A percentile compares a stretch with the other conserved stretches of the same genome.
Conservation (phyloP, 1,140 invertebrate genomes). For the Arctopsyche grandis region DNA sequence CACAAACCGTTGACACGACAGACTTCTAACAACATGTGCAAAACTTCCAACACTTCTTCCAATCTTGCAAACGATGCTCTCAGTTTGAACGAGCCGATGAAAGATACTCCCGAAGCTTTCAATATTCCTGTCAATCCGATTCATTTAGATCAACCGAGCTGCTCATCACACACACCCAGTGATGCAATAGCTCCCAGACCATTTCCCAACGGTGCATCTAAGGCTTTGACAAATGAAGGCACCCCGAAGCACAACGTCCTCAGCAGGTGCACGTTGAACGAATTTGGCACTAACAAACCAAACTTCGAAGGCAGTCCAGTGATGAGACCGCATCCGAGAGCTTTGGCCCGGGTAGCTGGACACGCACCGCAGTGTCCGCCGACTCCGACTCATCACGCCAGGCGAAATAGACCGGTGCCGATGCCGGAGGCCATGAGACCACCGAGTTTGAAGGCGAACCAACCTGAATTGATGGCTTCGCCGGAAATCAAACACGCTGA, state of each 20-base stretch:
- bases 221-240: constrained; percentile 54
- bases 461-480: constrained; percentile 59
- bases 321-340: constrained; percentile 67
- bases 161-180: constrained; percentile 25
- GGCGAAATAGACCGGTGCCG: constrained; percentile 67
- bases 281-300: constrained; percentile 37
- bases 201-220: no score
- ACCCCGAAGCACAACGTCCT: constrained; percentile 57
- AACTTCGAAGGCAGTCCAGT: constrained; percentile 60
- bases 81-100: constrained; percentile 31
- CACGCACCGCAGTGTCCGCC: constrained; percentile 73
- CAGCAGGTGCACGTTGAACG: constrained; percentile 49
- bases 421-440: constrained; percentile 61
- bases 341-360: constrained; percentile 68
- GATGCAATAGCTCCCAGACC: no score
- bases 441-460: constrained; percentile 65
- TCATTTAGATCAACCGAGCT: constrained; percentile 42
- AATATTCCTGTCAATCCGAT: constrained; percentile 28
- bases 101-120: constrained; percentile 11
- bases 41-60: constrained; percentile 57
- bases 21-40: constrained; percentile 59
- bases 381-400: constrained; percentile 83
- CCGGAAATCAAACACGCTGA: constrained; percentile 59
- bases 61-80: constrained; percentile 51
- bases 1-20: constrained; percentile 71